Evolutionary conservation across 1,140 invertebrate species (phyloP), one percentile per base, ranked within the genome.

Genomic region (Akabosia matsudoensis): DNA sequence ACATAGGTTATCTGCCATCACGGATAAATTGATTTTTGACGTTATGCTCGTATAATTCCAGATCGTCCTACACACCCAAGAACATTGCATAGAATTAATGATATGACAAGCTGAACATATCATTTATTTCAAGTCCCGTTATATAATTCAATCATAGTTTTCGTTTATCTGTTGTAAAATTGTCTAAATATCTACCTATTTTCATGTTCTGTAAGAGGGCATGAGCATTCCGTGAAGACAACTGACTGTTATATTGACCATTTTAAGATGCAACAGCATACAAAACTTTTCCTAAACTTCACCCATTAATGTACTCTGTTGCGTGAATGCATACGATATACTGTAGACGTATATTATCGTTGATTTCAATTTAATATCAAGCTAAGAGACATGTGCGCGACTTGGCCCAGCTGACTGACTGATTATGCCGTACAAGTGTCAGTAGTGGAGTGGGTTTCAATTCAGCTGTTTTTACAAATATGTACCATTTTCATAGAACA

Each of bases 301-400:
- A n/a, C n/a, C n/a, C n/a, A n/a, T 56, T 56, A 56, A 56, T n/a
- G 54, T 13, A 56, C 54, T 22, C 24, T n/a, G 4, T 16, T 3
- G 24, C 24, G 10, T n/a, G 54, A 56, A 56, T 3, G 54, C n/a
- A 56, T 56, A 56, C n/a, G 7, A 24, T 56, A 22, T 13, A 56
- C 24, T 13, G 3, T n/a, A n/a, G n/a, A n/a, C n/a, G 22, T 22
- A 56, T 56, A 56, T 56, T 56, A 13, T n/a, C n/a, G n/a, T 56
- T 56, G 54, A 67, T 67, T 67, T 67, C 61, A 67, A 30, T 67
- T 67, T 67, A 30, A 67, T 67, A 30, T 67, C 30, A 67, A 31
- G 28, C 30, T 1, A 67, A 22, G 31, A 31, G 61, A 67, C 61
- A 67, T 67, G 61, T 67, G 61, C 30, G 2, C 61, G 31, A 67